These are phyloP conservation scores for Callionymus lyra DNA, from an alignment of 2,113 vertebrate species.

Conservation along the genomic window DNA sequence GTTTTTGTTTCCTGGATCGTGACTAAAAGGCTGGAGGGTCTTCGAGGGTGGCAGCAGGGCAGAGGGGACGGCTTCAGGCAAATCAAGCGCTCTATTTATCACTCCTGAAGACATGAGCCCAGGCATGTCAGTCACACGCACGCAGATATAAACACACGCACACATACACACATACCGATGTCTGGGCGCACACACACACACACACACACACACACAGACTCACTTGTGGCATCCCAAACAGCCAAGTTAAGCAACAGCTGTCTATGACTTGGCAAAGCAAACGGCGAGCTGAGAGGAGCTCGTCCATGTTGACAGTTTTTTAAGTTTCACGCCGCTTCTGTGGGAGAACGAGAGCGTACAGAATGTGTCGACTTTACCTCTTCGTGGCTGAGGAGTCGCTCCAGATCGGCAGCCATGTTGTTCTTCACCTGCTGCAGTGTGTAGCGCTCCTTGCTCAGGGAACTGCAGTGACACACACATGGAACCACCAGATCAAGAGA, in stretches of 20 bases:
- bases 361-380: constrained; percentile 81
- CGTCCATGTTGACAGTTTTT: too few species aligned
- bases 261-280: constrained; percentile 68
- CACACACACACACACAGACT: constrained; percentile 24
- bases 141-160: background rate
- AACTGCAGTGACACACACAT: constrained; percentile 54
- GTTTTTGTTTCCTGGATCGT: background rate
- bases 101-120: constrained; percentile 76
- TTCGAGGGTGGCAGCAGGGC: constrained; percentile 34
- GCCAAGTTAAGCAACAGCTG: constrained; percentile 84
- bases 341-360: too few species aligned
- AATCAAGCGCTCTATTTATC: constrained; percentile 83
- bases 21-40: constrained; percentile 32
- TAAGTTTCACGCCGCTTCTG: too few species aligned
- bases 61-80: constrained; percentile 52
- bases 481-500: too few species aligned
- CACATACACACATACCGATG: constrained; percentile 14
- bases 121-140: constrained; percentile 65
- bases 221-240: constrained; percentile 75
- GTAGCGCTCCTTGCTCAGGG: constrained; percentile 83
- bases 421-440: constrained; percentile 84
- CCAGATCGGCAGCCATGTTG: constrained; percentile 92
- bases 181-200: constrained; percentile 6
- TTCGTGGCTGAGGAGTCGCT: constrained; percentile 85
- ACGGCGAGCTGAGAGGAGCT: constrained; percentile 20